phyloP scores from a whole-genome alignment of 2,113 vertebrate genomes.

The Protomyctophum bolini region DNA sequence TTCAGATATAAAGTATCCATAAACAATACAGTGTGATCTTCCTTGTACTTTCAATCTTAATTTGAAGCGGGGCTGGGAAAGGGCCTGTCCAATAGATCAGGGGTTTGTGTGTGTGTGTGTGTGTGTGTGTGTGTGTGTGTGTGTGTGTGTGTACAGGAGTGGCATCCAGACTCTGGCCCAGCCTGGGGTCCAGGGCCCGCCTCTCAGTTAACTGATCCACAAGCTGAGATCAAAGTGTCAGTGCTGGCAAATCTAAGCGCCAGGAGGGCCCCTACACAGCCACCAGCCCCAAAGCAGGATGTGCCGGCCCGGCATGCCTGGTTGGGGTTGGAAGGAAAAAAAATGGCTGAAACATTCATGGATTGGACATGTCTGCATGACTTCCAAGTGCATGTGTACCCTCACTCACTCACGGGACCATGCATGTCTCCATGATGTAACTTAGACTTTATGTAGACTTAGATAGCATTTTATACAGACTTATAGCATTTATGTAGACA shows the following conservation, averaged over 20 bases:
- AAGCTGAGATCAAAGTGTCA: constrained; percentile 81
- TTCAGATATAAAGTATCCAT: too few species aligned
- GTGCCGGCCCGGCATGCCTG: constrained; percentile 69
- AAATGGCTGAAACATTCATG: constrained; percentile 80
- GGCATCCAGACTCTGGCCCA: constrained; percentile 44
- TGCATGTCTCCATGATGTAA: constrained; percentile 68
- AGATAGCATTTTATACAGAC: too few species aligned
- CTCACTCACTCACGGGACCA: constrained; percentile 85
- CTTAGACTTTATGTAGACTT: too few species aligned
- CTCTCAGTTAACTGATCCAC: constrained; percentile 77
- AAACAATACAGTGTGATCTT: too few species aligned
- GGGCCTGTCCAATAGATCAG: background rate
- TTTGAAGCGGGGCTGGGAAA: too few species aligned
- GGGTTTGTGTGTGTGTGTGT: background rate
- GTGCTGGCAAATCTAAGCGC: constrained; percentile 56
- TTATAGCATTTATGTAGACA: too few species aligned
- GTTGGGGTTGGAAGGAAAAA: constrained; percentile 57
- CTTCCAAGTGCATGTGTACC: too few species aligned
- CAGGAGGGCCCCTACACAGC: constrained; percentile 55
- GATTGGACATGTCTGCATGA: constrained; percentile 68
- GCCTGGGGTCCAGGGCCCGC: constrained; percentile 64
- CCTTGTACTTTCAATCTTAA: too few species aligned
- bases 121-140: too few species aligned
- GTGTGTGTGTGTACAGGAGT: background rate
- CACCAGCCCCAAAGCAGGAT: constrained; percentile 79